Evolutionary conservation across 2,113 vertebrate species (phyloP).

Genomic region (Brachirus orientalis): DNA sequence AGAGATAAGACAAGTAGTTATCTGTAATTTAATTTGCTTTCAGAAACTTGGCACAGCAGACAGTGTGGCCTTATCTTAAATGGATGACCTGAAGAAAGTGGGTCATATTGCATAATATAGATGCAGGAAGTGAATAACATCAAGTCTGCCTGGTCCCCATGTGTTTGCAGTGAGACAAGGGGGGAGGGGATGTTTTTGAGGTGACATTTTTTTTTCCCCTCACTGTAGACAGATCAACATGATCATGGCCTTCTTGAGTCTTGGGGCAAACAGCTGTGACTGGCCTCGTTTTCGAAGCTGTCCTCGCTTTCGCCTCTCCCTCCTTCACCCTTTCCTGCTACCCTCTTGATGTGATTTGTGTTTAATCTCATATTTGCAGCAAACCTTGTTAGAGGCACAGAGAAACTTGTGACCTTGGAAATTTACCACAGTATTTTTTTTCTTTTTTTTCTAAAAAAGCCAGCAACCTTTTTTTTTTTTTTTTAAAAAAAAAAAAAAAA

Average conservation of each 20-base stretch:
- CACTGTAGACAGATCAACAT: slow-evolving; percentile 65
- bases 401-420: slow-evolving; percentile 40
- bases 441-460: no score
- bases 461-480: no score
- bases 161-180: slow-evolving; percentile 49
- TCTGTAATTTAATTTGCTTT: neutral
- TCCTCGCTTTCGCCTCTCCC: no score
- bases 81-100: slow-evolving; percentile 31
- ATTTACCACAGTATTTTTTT: neutral
- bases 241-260: slow-evolving; percentile 59
- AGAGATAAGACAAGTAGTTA: neutral
- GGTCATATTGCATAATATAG: slow-evolving; percentile 36
- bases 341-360: slow-evolving; percentile 43
- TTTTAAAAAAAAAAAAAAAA: no score
- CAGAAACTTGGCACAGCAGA: neutral
- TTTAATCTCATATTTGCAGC: slow-evolving; percentile 42
- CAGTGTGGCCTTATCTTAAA: slow-evolving; percentile 13
- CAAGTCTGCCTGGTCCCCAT: slow-evolving; percentile 59
- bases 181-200: slow-evolving; percentile 45
- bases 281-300: slow-evolving; percentile 48
- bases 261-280: slow-evolving; percentile 78
- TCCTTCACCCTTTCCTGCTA: slow-evolving; percentile 30
- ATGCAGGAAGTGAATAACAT: slow-evolving; percentile 47
- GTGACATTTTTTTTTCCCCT: slow-evolving; percentile 67
- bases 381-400: slow-evolving; percentile 17